A percentile compares a stretch with the other conserved stretches of the same genome.
Evolutionary conservation across 2,888 invertebrate species (phyloP).

Genomic region (Harpagoxenus sublaevis): DNA sequence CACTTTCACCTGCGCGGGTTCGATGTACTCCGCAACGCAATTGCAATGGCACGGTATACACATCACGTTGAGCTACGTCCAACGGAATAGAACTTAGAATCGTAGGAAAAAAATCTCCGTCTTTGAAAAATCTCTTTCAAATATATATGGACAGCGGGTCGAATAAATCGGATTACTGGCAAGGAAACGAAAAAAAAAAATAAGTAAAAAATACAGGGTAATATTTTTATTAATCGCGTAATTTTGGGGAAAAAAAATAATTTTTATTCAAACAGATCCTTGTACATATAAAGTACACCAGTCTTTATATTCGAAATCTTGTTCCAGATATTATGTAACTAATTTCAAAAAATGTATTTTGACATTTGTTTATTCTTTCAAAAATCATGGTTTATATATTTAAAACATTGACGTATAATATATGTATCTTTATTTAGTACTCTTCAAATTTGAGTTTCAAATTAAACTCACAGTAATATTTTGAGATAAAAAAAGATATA

Average conservation of each 20-base stretch:
- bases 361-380: neutral
- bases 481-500: neutral
- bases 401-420: too few relatives aligned
- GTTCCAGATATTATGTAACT: neutral
- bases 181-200: neutral
- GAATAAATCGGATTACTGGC: neutral
- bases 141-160: neutral
- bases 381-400: neutral
- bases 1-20: constrained; percentile 77
- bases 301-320: neutral
- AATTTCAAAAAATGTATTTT: neutral
- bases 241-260: constrained; percentile 11
- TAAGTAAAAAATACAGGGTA: neutral
- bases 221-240: neutral
- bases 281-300: neutral
- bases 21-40: constrained; percentile 73
- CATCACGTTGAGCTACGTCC: constrained; percentile 50
- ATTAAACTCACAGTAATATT: neutral
- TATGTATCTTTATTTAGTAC: neutral
- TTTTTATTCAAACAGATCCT: neutral
- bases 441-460: neutral
- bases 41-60: constrained; percentile 74
- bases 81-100: constrained; percentile 16
- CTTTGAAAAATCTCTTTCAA: neutral
- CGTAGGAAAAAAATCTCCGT: neutral